A percentile compares a stretch with the other conserved stretches of the same genome.
These are phyloP conservation scores for Odocoileus virginianus DNA, from an alignment of 2,113 vertebrate genomes.

Conservation along the genomic window DNA sequence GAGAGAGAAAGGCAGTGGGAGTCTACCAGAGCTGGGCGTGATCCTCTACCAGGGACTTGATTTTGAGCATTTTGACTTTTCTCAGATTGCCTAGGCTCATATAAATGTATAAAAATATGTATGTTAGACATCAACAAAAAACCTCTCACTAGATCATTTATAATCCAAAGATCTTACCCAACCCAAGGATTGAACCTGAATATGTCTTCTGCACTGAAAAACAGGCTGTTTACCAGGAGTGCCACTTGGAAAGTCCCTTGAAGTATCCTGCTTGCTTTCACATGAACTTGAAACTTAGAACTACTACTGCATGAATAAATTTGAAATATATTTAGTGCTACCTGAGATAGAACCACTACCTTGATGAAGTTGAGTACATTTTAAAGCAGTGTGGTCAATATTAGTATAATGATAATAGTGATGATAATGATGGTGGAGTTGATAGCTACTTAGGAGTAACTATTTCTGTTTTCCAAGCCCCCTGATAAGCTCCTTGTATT, in stretches of 20 bases:
- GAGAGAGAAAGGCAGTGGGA: not conserved
- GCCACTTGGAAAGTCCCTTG: not conserved
- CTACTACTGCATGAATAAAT: too few relatives aligned
- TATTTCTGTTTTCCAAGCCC: not conserved
- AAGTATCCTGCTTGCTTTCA: not conserved
- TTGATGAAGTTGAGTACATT: not conserved
- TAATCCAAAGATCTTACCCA: not conserved
- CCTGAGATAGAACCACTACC: not conserved
- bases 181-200: not conserved
- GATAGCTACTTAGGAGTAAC: not conserved
- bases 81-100: too few relatives aligned
- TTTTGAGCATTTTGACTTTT: not conserved
- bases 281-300: not conserved
- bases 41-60: not conserved
- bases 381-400: not conserved
- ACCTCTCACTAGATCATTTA: not conserved
- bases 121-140: not conserved
- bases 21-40: rapidly evolving
- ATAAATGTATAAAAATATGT: not conserved
- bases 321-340: not conserved
- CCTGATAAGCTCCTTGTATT: not conserved
- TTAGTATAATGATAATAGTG: too few relatives aligned
- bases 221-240: not conserved
- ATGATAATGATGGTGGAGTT: rapidly evolving
- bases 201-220: not conserved